Evolutionary conservation across 2,797 vertebrate species (phyloP).

Genomic region (Holocentrus rufus): DNA sequence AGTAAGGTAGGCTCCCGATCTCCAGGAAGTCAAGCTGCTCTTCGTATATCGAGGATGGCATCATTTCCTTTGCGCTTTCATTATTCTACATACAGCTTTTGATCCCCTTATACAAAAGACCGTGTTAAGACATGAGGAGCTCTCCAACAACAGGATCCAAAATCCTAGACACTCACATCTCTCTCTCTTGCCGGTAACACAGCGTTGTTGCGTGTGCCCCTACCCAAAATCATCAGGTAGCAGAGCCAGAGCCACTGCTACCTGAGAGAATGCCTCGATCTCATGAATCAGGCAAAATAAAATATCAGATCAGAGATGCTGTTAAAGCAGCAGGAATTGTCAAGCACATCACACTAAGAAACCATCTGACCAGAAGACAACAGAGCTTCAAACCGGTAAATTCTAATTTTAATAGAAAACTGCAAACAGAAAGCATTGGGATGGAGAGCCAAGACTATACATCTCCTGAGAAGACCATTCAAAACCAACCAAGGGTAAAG

Average conservation of each 20-base stretch:
- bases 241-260: constrained; percentile 6
- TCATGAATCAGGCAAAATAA: constrained; percentile 34
- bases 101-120: background rate
- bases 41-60: constrained; percentile 20
- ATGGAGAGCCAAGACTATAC: constrained; percentile 42
- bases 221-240: background rate
- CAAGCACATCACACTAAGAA: constrained; percentile 31
- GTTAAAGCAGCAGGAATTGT: constrained; percentile 37
- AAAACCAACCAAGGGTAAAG: constrained; percentile 63
- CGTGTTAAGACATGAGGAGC: constrained; percentile 43
- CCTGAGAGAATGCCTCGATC: constrained; percentile 26
- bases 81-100: constrained; percentile 36
- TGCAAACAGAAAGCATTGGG: constrained; percentile 46
- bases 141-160: constrained; percentile 48
- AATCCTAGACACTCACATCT: constrained; percentile 27
- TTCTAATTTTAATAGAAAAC: constrained; percentile 48
- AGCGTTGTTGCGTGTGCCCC: constrained; percentile 7
- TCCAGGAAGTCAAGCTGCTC: constrained; percentile 27
- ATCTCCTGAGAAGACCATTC: constrained; percentile 63
- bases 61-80: constrained; percentile 19
- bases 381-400: constrained; percentile 47
- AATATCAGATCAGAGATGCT: constrained; percentile 12
- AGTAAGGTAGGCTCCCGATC: constrained; percentile 15
- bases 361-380: constrained; percentile 47
- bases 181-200: constrained; percentile 14